Conservation (phyloP, 2,797 vertebrate species). For the Sebastes matsubarae region DNA sequence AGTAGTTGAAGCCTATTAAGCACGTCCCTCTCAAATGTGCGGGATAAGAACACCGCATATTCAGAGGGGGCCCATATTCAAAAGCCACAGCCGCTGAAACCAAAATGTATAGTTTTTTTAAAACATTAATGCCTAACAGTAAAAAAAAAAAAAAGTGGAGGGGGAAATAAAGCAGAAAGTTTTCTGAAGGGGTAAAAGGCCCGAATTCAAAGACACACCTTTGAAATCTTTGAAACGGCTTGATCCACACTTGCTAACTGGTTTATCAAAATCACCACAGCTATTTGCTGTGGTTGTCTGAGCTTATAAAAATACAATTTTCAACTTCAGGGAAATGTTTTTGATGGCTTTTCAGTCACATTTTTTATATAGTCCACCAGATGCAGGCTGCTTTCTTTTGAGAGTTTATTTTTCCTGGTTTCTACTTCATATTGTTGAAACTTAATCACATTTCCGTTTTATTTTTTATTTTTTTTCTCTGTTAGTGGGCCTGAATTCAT, state of each 20-base stretch:
- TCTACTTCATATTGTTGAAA: slow-evolving; percentile 51
- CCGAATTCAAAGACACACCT: slow-evolving; percentile 76
- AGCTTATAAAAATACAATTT: slow-evolving; percentile 79
- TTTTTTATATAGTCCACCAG: slow-evolving; percentile 59
- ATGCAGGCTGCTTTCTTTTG: slow-evolving; percentile 57
- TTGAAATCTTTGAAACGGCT: slow-evolving; percentile 72
- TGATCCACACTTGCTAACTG: slow-evolving; percentile 78
- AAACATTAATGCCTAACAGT: slow-evolving; percentile 62
- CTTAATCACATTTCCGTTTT: slow-evolving; percentile 42
- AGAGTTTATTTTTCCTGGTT: slow-evolving; percentile 42
- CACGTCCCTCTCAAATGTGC: slow-evolving; percentile 76
- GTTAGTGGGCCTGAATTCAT: slow-evolving; percentile 8
- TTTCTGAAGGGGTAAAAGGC: slow-evolving; percentile 60
- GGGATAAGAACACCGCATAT: slow-evolving; percentile 69
- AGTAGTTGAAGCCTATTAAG: slow-evolving; percentile 85
- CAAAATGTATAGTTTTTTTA: slow-evolving; percentile 51
- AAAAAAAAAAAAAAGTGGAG: slow-evolving; percentile 27
- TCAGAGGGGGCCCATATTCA: slow-evolving; percentile 64
- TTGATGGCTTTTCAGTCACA: slow-evolving; percentile 70
- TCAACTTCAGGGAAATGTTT: slow-evolving; percentile 74
- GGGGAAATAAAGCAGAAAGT: slow-evolving; percentile 60
- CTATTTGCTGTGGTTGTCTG: slow-evolving; percentile 78
- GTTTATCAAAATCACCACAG: slow-evolving; percentile 82
- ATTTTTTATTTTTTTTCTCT: not conserved
- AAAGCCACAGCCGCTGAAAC: slow-evolving; percentile 65